These are phyloP conservation scores for Plebejus melissa DNA, from an alignment of 2,888 invertebrate genomes.

Conservation along the genomic window DNA sequence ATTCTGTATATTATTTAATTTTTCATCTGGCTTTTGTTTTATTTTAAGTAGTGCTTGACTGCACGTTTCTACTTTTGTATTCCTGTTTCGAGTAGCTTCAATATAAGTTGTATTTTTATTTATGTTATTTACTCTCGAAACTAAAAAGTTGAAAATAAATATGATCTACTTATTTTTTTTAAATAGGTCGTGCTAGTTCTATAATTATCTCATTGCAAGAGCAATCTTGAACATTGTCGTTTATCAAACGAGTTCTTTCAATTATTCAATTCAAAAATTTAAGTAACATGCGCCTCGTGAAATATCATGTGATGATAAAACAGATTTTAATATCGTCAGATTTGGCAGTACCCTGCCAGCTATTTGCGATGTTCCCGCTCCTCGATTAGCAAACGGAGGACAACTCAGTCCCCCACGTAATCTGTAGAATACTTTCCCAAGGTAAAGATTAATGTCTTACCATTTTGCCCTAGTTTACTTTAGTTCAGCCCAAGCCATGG, in stretches of 20 bases:
- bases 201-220: too few relatives aligned
- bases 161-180: background rate
- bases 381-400: conserved; percentile 53
- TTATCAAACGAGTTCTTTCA: too few relatives aligned
- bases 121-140: background rate
- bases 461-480: conserved; percentile 64
- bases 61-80: background rate
- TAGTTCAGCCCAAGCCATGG: conserved; percentile 35
- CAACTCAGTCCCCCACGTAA: conserved; percentile 57
- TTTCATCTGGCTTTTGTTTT: background rate
- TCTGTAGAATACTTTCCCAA: conserved; percentile 64
- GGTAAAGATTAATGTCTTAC: conserved; percentile 65
- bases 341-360: conserved; percentile 29
- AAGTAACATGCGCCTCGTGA: background rate
- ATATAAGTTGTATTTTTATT: background rate
- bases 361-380: conserved; percentile 44
- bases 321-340: conserved; percentile 22
- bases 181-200: too few relatives aligned
- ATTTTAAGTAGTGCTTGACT: background rate
- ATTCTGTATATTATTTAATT: background rate
- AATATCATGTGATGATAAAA: background rate
- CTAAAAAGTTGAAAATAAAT: background rate
- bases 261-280: too few relatives aligned
- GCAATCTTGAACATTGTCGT: too few relatives aligned
- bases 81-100: background rate